phyloP scores from a whole-genome alignment of 2,113 vertebrate genomes.

The Pelecanus crispus region DNA sequence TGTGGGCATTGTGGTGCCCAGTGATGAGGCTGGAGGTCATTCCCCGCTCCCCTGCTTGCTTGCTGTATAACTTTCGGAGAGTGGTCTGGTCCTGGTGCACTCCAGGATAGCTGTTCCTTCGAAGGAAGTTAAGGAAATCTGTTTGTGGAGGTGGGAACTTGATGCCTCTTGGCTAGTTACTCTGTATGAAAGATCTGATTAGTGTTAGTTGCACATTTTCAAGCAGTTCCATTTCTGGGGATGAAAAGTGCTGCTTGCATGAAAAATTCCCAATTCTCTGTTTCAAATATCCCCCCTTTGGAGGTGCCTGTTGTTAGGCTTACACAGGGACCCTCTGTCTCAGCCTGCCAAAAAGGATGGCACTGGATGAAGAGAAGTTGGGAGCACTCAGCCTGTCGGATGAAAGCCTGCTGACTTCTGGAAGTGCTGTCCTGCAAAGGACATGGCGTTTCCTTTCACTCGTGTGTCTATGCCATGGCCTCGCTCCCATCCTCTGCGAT shows the following conservation, averaged over 20 bases:
- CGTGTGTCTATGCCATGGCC: background rate
- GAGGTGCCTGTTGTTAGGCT: background rate
- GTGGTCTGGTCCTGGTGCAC: background rate
- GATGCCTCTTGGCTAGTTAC: background rate
- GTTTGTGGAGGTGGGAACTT: background rate
- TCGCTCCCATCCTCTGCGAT: background rate
- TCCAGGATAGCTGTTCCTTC: background rate
- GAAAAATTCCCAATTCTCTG: background rate
- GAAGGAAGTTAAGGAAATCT: background rate
- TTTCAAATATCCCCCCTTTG: background rate
- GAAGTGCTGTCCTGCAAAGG: background rate
- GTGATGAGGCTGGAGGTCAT: background rate
- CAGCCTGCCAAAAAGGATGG: background rate
- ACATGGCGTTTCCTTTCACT: background rate
- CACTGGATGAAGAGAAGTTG: background rate
- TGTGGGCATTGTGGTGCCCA: background rate
- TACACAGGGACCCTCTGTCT: background rate
- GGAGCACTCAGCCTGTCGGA: background rate
- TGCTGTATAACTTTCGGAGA: background rate
- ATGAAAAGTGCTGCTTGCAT: background rate
- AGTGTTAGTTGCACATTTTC: background rate
- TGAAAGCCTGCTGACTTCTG: background rate
- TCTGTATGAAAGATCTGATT: background rate
- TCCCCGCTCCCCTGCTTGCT: background rate
- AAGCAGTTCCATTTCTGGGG: background rate